Evolutionary conservation across 2,113 vertebrate genomes (phyloP), one percentile per base, ranked within the genome.

Genomic region (Prinia subflava): DNA sequence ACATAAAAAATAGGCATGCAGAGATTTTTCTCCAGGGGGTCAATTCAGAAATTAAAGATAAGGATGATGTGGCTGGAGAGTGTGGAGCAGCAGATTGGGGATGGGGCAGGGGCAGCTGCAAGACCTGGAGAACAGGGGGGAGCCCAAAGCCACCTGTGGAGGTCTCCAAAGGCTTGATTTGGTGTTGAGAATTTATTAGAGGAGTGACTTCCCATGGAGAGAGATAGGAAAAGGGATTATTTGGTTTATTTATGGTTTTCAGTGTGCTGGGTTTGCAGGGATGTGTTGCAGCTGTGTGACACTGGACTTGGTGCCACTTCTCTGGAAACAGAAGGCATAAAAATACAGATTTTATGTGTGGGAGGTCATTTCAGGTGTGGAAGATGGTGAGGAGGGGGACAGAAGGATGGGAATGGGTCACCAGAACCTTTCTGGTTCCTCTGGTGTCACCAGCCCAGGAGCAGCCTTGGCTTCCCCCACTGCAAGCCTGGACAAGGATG

Each of bases 151-250:
- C 30, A 27, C 73, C 37, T 21, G 42, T 2, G 5, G 63, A 31
- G 7, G 9, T 13, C 28, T 31, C 52, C 0, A 0, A 59, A 56
- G 31, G 8, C 44, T 79, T 59, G 57, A 39, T 18, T 35, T 41
- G 42, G 3, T 59, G 64, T 7, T 62, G 47, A 35, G 65, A 78
- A 8, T 13, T 31, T 56, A 6, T 31, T 22, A 46, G 50, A 49
- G 47, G 30, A 73, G 30, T 7, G 41, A 46, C 2, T 70, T 74
- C 52, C 56, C 4, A 0, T 7, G 42, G 14, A 33, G 68, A 30
- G 16, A 19, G 56, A 47, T 13, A 68, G 69, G 46, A 37, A 52
- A 70, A 60, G 16, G 21, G 10, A n/a, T 55, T 52, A 7, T 27
- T 55, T 21, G 10, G 16, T 75, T 89, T 50, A 22, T 78, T 84